phyloP scores from a whole-genome alignment of 2,113 vertebrate genomes.

The Caracal caracal region DNA sequence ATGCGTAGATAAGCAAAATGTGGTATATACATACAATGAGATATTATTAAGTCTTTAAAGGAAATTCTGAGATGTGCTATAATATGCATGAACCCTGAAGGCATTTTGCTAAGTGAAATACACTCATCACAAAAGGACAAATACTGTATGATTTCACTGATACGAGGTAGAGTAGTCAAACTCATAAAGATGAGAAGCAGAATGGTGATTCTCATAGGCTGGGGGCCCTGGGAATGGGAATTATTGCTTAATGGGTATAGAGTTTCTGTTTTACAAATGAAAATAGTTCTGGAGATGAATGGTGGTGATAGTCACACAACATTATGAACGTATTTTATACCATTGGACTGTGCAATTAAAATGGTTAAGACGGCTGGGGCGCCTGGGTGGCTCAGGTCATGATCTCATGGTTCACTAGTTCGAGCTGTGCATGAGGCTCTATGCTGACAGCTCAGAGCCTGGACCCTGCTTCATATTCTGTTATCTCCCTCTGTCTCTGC shows the following conservation, averaged over 20 bases:
- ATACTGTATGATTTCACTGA: not conserved
- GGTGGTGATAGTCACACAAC: not conserved
- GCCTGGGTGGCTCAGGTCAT: no score
- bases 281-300: not conserved
- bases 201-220: not conserved
- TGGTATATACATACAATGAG: not conserved
- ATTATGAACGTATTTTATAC: not conserved
- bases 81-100: not conserved
- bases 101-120: not conserved
- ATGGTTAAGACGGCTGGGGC: not conserved
- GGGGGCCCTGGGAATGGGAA: not conserved
- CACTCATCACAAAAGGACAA: not conserved
- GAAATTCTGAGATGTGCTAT: not conserved
- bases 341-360: not conserved
- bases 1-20: not conserved
- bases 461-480: no score
- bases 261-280: not conserved
- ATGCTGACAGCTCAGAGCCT: no score
- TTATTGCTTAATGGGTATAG: not conserved
- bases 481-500: no score
- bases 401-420: no score
- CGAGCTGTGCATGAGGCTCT: fast-evolving
- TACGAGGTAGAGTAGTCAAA: not conserved
- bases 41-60: not conserved
- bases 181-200: not conserved